These are phyloP conservation scores for Meiosimyza platycephala DNA, from an alignment of 2,888 invertebrate species.

Conservation along the genomic window DNA sequence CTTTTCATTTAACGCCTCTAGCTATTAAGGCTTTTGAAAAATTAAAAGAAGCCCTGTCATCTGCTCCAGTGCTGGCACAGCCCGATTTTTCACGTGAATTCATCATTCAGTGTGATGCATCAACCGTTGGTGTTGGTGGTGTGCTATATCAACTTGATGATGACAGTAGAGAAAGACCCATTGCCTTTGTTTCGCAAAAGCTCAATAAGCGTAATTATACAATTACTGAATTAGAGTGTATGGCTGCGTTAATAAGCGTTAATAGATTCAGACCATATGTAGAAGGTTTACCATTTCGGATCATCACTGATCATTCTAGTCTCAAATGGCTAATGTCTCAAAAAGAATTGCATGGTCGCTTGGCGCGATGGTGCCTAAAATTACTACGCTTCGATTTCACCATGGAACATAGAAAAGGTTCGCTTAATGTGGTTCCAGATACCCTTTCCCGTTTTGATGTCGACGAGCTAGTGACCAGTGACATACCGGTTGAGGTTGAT, in stretches of 20 bases:
- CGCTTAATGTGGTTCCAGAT: constrained; percentile 48
- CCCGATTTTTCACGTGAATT: neutral
- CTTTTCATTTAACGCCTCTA: neutral
- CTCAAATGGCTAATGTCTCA: constrained; percentile 50
- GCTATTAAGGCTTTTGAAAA: constrained; percentile 15
- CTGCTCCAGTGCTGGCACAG: constrained; percentile 26
- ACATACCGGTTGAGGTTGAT: neutral
- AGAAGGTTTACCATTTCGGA: constrained; percentile 43
- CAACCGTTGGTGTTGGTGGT: constrained; percentile 17
- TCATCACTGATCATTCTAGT: constrained; percentile 47
- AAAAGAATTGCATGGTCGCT: constrained; percentile 48
- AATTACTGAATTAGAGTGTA: constrained; percentile 26
- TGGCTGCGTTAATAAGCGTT: constrained; percentile 28
- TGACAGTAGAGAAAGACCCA: constrained; percentile 4
- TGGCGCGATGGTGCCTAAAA: constrained; percentile 49
- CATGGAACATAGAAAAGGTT: constrained; percentile 47
- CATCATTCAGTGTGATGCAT: constrained; percentile 31
- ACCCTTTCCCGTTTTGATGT: constrained; percentile 42
- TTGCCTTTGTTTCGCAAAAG: constrained; percentile 27
- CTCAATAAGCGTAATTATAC: constrained; percentile 22
- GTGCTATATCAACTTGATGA: constrained; percentile 22
- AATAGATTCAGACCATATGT: constrained; percentile 32
- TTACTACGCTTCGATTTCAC: constrained; percentile 45
- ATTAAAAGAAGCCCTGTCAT: constrained; percentile 13
- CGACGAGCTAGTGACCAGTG: constrained; percentile 2